Conservation (phyloP, 2,797 vertebrate genomes). For the Poecilia velifera region DNA sequence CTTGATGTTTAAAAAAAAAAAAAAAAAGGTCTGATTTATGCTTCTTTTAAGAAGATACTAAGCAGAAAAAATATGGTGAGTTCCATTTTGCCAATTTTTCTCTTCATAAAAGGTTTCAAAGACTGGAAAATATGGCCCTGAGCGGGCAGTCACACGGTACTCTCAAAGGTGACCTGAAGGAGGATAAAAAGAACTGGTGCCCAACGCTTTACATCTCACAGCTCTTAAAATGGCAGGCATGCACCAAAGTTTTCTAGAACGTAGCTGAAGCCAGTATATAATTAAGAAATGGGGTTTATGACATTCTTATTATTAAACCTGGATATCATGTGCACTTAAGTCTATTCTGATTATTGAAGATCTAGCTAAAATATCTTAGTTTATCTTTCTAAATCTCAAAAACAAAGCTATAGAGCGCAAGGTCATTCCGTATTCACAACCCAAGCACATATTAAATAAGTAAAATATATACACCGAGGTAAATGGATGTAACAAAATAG, state of each 20-base stretch:
- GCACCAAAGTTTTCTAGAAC: constrained; percentile 10
- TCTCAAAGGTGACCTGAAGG: constrained; percentile 26
- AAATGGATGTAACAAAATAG: not conserved
- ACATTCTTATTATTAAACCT: not conserved
- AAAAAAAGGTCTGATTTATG: not conserved
- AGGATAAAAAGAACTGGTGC: constrained; percentile 22
- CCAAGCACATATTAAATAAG: not conserved
- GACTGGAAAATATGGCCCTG: constrained; percentile 1
- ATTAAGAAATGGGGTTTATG: not conserved
- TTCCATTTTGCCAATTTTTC: not conserved
- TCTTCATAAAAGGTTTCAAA: constrained; percentile 2
- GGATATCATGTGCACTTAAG: not conserved
- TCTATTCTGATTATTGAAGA: not conserved
- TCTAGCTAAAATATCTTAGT: not conserved
- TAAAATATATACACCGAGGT: not conserved
- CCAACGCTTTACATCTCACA: constrained; percentile 21
- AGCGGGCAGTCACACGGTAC: not conserved
- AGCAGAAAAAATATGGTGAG: not conserved
- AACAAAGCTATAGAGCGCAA: not conserved
- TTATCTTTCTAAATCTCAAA: not conserved
- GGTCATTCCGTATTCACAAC: not conserved
- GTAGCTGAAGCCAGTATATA: not conserved
- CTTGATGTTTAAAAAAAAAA: constrained; percentile 4
- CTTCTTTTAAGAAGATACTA: not conserved
- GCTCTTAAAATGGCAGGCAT: constrained; percentile 16